phyloP scores from a whole-genome alignment of 1,140 invertebrate species.

The Ladona fulva region DNA sequence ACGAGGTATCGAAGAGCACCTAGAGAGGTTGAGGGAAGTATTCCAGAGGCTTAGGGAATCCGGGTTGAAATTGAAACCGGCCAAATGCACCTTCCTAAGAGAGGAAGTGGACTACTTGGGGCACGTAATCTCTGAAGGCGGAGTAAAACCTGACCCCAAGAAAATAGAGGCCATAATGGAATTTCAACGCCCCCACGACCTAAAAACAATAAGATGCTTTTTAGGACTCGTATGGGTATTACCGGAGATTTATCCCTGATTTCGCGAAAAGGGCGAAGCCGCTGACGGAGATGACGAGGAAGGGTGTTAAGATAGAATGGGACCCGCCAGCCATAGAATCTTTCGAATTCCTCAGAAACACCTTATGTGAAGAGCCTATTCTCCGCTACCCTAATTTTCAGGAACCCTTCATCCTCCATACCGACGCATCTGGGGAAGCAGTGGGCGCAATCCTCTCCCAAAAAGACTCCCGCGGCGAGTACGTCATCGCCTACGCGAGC shows the following conservation, averaged over 20 bases:
- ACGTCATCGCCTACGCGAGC: no score
- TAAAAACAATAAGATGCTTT: conserved; percentile 31
- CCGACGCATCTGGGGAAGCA: conserved; percentile 25
- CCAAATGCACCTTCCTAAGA: conserved; percentile 30
- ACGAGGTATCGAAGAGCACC: conserved; percentile 24
- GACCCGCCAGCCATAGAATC: conserved; percentile 15
- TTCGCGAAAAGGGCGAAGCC: conserved; percentile 29
- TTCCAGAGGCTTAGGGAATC: conserved; percentile 23
- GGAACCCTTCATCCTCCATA: conserved; percentile 23
- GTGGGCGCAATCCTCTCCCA: conserved; percentile 25
- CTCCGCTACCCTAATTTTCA: conserved; percentile 24
- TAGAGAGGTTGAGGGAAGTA: conserved; percentile 21
- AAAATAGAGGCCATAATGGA: conserved; percentile 29
- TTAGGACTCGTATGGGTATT: conserved; percentile 28
- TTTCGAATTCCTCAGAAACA: conserved; percentile 21
- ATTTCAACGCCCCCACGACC: conserved; percentile 28
- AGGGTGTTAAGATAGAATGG: conserved; percentile 25
- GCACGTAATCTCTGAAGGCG: conserved; percentile 24
- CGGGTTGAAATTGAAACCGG: conserved; percentile 28
- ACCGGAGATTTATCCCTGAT: conserved; percentile 25
- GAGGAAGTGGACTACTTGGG: conserved; percentile 27
- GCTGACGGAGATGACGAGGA: conserved; percentile 27
- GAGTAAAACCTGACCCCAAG: conserved; percentile 25
- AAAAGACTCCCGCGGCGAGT: conserved; percentile 28
- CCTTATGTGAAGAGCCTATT: conserved; percentile 21